These are phyloP conservation scores for Rhamnusium bicolor DNA, from an alignment of 2,888 invertebrate genomes.

Conservation along the genomic window DNA sequence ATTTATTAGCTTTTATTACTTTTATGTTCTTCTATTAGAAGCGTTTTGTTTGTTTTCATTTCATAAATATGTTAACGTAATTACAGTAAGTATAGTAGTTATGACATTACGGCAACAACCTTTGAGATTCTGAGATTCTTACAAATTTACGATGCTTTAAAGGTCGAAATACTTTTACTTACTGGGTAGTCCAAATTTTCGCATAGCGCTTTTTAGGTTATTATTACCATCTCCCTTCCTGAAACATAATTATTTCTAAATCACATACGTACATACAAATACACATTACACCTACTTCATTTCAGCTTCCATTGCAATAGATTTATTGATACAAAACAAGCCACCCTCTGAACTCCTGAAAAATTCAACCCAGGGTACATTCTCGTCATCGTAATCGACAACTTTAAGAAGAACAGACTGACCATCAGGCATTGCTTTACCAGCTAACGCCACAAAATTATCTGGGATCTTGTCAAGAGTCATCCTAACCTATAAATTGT, in stretches of 20 bases:
- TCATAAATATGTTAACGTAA: no score
- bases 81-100: no score
- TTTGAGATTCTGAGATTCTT: no score
- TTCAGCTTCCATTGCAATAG: conserved; percentile 75
- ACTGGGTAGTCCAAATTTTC: conserved; percentile 50
- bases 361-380: conserved; percentile 76
- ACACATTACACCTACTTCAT: conserved; percentile 57
- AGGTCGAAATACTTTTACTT: conserved; percentile 37
- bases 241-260: no score
- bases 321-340: conserved; percentile 81
- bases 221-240: conserved; percentile 46
- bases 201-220: conserved; percentile 46
- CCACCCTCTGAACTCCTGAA: conserved; percentile 78
- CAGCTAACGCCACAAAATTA: conserved; percentile 66
- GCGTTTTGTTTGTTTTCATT: no score
- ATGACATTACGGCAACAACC: no score
- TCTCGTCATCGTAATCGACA: conserved; percentile 59
- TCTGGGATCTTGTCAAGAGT: conserved; percentile 62
- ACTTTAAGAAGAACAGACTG: conserved; percentile 75
- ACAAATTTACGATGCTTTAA: no score
- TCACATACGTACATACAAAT: no score
- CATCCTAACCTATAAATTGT: conserved; percentile 57
- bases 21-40: no score
- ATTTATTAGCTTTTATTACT: no score
- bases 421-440: conserved; percentile 73